Conservation (phyloP, 1,140 invertebrate genomes). For the Aethina tumida region DNA sequence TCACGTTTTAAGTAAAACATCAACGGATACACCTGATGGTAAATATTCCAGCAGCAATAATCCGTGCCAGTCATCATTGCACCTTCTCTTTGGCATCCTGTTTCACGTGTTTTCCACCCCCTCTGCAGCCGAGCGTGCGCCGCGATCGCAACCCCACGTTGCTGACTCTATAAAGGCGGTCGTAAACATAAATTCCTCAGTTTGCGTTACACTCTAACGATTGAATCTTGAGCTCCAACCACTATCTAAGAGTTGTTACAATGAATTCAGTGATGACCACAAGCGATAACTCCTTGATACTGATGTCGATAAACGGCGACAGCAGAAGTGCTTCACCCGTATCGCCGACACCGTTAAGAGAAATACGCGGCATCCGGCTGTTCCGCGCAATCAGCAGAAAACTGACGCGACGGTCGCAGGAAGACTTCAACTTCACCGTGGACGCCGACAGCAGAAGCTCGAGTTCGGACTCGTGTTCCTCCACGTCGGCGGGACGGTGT, state of each 20-base stretch:
- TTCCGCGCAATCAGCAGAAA: constrained; percentile 49
- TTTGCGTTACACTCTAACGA: constrained; percentile 6
- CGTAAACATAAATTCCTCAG: constrained; percentile 17
- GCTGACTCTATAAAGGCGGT: constrained; percentile 17
- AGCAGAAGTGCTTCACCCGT: constrained; percentile 27
- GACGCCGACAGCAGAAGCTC: constrained; percentile 48
- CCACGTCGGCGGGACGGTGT: constrained; percentile 30
- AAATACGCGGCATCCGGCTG: constrained; percentile 43
- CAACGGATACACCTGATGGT: too few species aligned
- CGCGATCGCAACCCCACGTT: constrained; percentile 12
- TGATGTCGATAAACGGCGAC: constrained; percentile 17
- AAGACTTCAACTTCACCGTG: constrained; percentile 36
- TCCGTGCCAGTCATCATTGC: too few species aligned
- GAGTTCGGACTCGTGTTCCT: constrained; percentile 45
- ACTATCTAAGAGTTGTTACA: neutral
- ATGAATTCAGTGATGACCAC: constrained; percentile 15
- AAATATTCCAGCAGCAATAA: too few species aligned
- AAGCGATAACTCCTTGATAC: constrained; percentile 19
- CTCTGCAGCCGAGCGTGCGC: constrained; percentile 13
- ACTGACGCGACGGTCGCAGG: constrained; percentile 41
- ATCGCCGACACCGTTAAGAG: constrained; percentile 40
- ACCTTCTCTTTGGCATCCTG: too few species aligned
- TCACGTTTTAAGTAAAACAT: too few species aligned
- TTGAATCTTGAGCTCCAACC: neutral
- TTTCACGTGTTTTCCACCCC: constrained; percentile 14